A percentile compares a stretch with the other conserved stretches of the same genome.
These are phyloP conservation scores for Monopterus albus DNA, from an alignment of 2,113 vertebrate species.

Conservation along the genomic window DNA sequence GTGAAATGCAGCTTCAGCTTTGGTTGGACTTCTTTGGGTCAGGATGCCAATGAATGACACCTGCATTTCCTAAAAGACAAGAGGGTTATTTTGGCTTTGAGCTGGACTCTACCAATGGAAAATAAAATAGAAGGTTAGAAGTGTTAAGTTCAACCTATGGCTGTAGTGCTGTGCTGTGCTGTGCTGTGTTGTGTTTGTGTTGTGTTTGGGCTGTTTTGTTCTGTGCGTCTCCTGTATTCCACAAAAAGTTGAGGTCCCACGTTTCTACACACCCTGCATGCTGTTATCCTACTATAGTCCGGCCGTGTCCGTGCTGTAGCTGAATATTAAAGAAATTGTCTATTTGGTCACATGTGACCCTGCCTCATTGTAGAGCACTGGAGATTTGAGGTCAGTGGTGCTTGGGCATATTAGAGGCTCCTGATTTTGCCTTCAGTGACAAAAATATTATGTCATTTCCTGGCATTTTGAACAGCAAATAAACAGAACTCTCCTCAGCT, in stretches of 20 bases:
- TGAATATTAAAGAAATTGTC: conserved; percentile 24
- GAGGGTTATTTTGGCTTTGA: conserved; percentile 69
- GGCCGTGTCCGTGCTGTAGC: conserved; percentile 13
- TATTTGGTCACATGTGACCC: conserved; percentile 47
- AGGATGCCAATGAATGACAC: conserved; percentile 82
- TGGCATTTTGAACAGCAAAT: background rate
- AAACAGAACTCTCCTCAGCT: background rate
- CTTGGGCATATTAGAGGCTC: conserved; percentile 6
- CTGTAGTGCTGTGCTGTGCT: conserved; percentile 67
- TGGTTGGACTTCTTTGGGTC: conserved; percentile 75
- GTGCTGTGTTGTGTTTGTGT: conserved; percentile 46
- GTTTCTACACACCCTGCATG: conserved; percentile 45
- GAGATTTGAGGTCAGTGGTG: conserved; percentile 51
- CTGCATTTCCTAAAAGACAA: conserved; percentile 80
- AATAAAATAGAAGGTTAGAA: conserved; percentile 88
- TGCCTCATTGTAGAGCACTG: conserved; percentile 60
- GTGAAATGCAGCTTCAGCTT: conserved; percentile 73
- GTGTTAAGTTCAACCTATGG: conserved; percentile 70
- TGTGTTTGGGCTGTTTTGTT: conserved; percentile 39
- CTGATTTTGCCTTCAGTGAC: conserved; percentile 4
- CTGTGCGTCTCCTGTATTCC: conserved; percentile 41
- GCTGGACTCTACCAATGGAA: conserved; percentile 82
- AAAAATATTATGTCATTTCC: background rate
- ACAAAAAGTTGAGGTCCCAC: conserved; percentile 67
- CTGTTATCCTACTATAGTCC: conserved; percentile 22